A percentile compares a stretch with the other conserved stretches of the same genome.
Conservation (phyloP, 2,888 invertebrate genomes). For the Baccha elongata region DNA sequence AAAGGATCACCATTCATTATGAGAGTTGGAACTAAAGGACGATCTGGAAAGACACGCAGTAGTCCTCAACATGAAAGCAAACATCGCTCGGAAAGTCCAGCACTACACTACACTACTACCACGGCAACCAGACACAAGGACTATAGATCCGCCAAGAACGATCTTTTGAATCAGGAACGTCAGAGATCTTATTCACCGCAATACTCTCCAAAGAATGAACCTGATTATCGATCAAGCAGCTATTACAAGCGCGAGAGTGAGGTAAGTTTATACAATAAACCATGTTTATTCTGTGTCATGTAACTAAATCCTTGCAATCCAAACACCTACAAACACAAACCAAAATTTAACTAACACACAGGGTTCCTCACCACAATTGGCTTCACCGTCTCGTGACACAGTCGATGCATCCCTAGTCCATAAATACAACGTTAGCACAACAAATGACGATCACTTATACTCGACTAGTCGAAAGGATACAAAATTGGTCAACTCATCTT, state of each 20-base stretch:
- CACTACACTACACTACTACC: slow-evolving; percentile 81
- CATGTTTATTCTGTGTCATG: slow-evolving; percentile 52
- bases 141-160: slow-evolving; percentile 77
- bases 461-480: slow-evolving; percentile 79
- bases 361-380: slow-evolving; percentile 71
- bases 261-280: slow-evolving; percentile 76
- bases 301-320: slow-evolving; percentile 48
- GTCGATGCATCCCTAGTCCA: slow-evolving; percentile 64
- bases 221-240: slow-evolving; percentile 80
- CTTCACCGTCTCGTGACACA: slow-evolving; percentile 72
- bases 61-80: slow-evolving; percentile 84
- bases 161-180: slow-evolving; percentile 76
- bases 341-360: slow-evolving; percentile 71
- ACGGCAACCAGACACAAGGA: slow-evolving; percentile 80
- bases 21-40: slow-evolving; percentile 90
- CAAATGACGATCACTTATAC: slow-evolving; percentile 79
- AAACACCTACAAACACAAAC: slow-evolving; percentile 69
- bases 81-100: slow-evolving; percentile 82
- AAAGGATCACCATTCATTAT: slow-evolving; percentile 94
- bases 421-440: slow-evolving; percentile 74
- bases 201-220: slow-evolving; percentile 80
- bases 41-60: slow-evolving; percentile 83
- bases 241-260: slow-evolving; percentile 82
- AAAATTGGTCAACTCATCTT: slow-evolving; percentile 77
- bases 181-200: slow-evolving; percentile 82